Evolutionary conservation across 2,888 invertebrate species (phyloP).

Genomic region (Rhagonycha lutea): DNA sequence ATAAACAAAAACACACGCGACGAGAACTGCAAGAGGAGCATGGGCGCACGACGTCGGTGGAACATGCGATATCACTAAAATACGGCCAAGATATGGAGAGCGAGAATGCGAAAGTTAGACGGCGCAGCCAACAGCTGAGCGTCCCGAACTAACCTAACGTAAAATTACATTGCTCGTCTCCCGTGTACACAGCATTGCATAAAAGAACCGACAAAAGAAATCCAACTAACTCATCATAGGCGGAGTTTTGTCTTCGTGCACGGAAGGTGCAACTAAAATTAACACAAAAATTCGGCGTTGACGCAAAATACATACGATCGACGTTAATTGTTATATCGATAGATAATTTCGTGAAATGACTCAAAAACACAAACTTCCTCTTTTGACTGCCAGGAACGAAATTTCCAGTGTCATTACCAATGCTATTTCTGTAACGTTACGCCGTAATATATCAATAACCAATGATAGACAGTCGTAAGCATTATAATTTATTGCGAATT

Average conservation of each 20-base stretch:
- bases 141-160: constrained; percentile 42
- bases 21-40: not conserved
- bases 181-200: constrained; percentile 27
- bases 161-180: constrained; percentile 33
- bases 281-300: not conserved
- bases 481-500: not conserved
- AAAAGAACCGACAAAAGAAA: constrained; percentile 24
- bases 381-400: not conserved
- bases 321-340: not conserved
- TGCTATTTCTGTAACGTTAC: not conserved
- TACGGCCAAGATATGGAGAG: constrained; percentile 18
- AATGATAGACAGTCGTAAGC: not conserved
- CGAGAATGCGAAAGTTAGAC: constrained; percentile 9
- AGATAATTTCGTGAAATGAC: not conserved
- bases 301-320: not conserved
- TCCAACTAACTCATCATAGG: constrained; percentile 10
- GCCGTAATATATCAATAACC: not conserved
- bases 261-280: constrained; percentile 16
- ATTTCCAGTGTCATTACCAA: constrained; percentile 1
- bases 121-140: constrained; percentile 30
- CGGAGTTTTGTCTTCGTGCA: constrained; percentile 5
- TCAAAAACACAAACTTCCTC: not conserved
- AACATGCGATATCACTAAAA: constrained; percentile 13
- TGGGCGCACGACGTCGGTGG: constrained; percentile 12
- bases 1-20: constrained; percentile 20